Conservation (phyloP, 2,113 vertebrate genomes). For the Callipepla californica region DNA sequence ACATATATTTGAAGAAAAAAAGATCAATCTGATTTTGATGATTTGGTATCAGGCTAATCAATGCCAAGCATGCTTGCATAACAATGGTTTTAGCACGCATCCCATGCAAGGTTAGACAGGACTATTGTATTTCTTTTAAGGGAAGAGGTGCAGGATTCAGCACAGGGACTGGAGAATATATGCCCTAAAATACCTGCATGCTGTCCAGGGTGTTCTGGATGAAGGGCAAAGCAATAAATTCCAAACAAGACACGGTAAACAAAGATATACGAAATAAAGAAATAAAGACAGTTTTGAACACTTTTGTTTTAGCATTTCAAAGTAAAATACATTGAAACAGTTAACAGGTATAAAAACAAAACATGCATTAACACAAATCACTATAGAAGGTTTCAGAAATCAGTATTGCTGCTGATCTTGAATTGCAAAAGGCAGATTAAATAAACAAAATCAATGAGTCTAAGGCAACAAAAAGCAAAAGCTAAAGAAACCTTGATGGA, state of each 20-base stretch:
- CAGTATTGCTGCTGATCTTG: neutral
- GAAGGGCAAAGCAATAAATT: slow-evolving; percentile 83
- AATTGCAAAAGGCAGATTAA: neutral
- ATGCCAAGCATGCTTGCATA: slow-evolving; percentile 55
- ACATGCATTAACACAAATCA: slow-evolving; percentile 31
- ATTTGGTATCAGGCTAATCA: neutral
- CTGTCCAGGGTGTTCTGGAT: slow-evolving; percentile 97
- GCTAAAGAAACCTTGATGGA: neutral
- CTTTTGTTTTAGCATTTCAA: slow-evolving; percentile 8
- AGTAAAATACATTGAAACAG: slow-evolving; percentile 22
- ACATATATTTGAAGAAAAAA: neutral
- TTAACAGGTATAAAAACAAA: neutral
- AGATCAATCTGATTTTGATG: accelerated
- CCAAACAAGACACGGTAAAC: slow-evolving; percentile 82
- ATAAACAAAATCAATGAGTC: neutral
- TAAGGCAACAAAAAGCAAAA: neutral
- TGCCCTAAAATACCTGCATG: slow-evolving; percentile 95
- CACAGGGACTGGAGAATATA: slow-evolving; percentile 57
- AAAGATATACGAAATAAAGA: slow-evolving; percentile 79
- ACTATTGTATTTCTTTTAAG: neutral
- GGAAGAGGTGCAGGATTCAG: neutral
- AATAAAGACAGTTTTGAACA: slow-evolving; percentile 75
- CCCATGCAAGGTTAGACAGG: slow-evolving; percentile 23
- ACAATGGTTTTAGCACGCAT: neutral
- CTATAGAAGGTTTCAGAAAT: neutral